Conservation (phyloP, 1,140 invertebrate genomes). For the Ips nitidus region DNA sequence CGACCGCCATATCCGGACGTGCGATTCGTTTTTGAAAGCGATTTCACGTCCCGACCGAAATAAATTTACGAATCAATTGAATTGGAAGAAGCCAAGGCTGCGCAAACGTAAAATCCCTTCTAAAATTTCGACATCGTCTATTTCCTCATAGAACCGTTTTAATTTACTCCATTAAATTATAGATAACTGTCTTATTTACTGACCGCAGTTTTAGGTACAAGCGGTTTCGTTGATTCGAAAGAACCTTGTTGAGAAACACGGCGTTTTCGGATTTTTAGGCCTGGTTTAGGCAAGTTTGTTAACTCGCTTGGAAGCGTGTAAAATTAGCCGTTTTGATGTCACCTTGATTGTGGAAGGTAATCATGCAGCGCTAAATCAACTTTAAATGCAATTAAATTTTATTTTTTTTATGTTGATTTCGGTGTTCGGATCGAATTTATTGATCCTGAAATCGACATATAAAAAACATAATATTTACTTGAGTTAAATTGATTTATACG, state of each 20-base stretch:
- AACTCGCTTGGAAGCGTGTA: background rate
- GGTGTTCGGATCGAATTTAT: too few species aligned
- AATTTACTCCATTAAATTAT: constrained; percentile 8
- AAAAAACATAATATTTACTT: too few species aligned
- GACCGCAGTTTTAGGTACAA: background rate
- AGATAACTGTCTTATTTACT: constrained; percentile 10
- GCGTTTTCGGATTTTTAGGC: background rate
- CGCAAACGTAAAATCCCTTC: constrained; percentile 5
- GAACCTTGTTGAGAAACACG: background rate
- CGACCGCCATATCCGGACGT: background rate
- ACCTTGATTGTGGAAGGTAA: background rate
- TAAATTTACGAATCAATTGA: background rate
- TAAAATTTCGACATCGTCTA: constrained; percentile 5
- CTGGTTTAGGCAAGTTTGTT: background rate
- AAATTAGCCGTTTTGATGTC: background rate
- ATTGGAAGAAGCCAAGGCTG: background rate
- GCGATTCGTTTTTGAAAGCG: background rate
- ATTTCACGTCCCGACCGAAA: background rate
- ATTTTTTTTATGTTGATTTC: too few species aligned
- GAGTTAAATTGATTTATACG: too few species aligned
- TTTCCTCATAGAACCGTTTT: constrained; percentile 10
- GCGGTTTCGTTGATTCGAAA: background rate
- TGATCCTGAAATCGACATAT: too few species aligned
- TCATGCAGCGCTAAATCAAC: too few species aligned
- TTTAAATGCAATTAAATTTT: too few species aligned